Percentiles rank a stretch among this genome's conserved stretches.
These are phyloP conservation scores for Corythaixoides concolor DNA, from an alignment of 2,113 vertebrate genomes.

Conservation along the genomic window DNA sequence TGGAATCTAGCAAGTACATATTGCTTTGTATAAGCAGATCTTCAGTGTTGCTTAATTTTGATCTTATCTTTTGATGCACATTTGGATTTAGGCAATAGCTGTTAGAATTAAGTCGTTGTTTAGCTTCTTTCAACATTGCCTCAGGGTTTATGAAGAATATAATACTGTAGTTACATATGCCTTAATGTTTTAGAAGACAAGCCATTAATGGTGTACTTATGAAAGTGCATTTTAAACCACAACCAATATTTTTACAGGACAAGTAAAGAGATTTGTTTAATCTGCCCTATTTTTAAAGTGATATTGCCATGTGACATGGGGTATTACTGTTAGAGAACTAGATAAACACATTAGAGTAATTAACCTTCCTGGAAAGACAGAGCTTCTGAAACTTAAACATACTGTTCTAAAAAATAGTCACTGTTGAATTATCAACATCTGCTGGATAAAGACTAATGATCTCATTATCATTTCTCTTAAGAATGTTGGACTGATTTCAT, in stretches of 20 bases:
- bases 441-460: conserved; percentile 28
- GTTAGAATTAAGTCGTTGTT: not conserved
- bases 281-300: conserved; percentile 81
- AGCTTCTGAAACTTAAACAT: conserved; percentile 56
- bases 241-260: conserved; percentile 70
- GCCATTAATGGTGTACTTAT: conserved; percentile 6
- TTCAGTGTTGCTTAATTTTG: conserved; percentile 21
- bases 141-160: not conserved
- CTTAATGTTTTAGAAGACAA: conserved; percentile 28
- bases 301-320: conserved; percentile 60
- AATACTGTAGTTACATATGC: conserved; percentile 3
- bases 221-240: conserved; percentile 37
- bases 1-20: not conserved
- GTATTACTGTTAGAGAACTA: conserved; percentile 64
- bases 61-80: not conserved
- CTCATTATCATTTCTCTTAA: conserved; percentile 38
- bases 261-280: conserved; percentile 83
- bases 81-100: not conserved
- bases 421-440: conserved; percentile 35
- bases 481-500: not conserved
- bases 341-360: conserved; percentile 70
- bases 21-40: not conserved
- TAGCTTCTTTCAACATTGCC: conserved; percentile 24
- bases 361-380: conserved; percentile 51
- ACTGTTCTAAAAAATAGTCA: conserved; percentile 28